A percentile compares a stretch with the other conserved stretches of the same genome.
Evolutionary conservation across 2,113 vertebrate genomes (phyloP).

Genomic region (Mormyrus lacerda): DNA sequence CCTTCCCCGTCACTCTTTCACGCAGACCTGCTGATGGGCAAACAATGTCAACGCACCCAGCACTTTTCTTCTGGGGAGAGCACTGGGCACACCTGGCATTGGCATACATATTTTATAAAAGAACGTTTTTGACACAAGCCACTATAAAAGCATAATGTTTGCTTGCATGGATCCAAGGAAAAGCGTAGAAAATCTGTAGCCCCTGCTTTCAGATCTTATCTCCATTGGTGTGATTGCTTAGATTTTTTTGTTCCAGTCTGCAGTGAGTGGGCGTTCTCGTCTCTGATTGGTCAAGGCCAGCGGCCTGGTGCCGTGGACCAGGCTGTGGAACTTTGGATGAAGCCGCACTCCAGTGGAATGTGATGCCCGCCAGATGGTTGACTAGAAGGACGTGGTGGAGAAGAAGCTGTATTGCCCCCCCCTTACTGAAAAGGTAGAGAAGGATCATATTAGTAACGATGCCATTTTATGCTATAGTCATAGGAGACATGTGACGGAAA

Average conservation of each 20-base stretch:
- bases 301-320: slow-evolving; percentile 29
- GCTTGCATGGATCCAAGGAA: slow-evolving; percentile 1
- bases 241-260: slow-evolving; percentile 24
- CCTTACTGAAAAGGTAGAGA: slow-evolving; percentile 44
- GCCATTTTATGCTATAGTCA: background rate
- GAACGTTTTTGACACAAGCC: background rate
- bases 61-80: background rate
- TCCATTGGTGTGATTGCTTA: slow-evolving; percentile 12
- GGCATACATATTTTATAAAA: background rate
- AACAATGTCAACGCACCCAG: background rate
- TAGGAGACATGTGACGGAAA: no score
- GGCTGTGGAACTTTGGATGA: slow-evolving; percentile 16
- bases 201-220: slow-evolving; percentile 20
- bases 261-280: slow-evolving; percentile 15
- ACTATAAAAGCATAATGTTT: slow-evolving; percentile 6
- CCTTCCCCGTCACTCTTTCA: background rate
- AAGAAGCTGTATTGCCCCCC: slow-evolving; percentile 24
- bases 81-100: background rate
- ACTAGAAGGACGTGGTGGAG: slow-evolving; percentile 27
- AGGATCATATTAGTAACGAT: background rate
- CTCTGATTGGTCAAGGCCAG: slow-evolving; percentile 28
- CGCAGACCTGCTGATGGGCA: background rate
- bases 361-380: slow-evolving; percentile 50
- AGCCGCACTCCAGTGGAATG: slow-evolving; percentile 35
- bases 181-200: slow-evolving; percentile 18